A percentile compares a stretch with the other conserved stretches of the same genome.
These are phyloP conservation scores for Hemicrepidius hirtus DNA, from an alignment of 2,888 invertebrate genomes.

Conservation along the genomic window DNA sequence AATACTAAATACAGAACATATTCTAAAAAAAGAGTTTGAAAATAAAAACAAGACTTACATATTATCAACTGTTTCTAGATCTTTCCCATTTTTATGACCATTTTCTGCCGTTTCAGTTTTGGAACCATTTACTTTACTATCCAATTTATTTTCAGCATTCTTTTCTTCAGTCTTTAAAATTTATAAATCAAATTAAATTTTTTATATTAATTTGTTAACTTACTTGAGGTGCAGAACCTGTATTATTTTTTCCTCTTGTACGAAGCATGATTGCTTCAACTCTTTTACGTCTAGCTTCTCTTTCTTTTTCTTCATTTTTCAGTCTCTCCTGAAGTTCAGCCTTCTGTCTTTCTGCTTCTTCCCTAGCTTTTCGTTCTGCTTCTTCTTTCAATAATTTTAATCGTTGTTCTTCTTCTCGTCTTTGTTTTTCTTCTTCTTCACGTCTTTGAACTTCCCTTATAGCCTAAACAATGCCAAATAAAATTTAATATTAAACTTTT, in stretches of 20 bases:
- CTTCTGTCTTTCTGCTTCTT: constrained; percentile 89
- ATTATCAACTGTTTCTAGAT: constrained; percentile 69
- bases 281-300: constrained; percentile 89
- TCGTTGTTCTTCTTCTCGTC: constrained; percentile 79
- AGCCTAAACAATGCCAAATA: constrained; percentile 68
- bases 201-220: neutral
- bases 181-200: neutral
- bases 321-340: constrained; percentile 88
- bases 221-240: constrained; percentile 57
- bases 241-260: constrained; percentile 78
- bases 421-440: constrained; percentile 85
- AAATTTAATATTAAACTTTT: neutral
- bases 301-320: constrained; percentile 91
- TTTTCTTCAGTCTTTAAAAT: constrained; percentile 62
- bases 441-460: constrained; percentile 83
- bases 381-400: constrained; percentile 83
- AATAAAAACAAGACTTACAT: constrained; percentile 66
- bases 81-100: constrained; percentile 68
- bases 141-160: constrained; percentile 60
- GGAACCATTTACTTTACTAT: constrained; percentile 67
- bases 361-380: constrained; percentile 85
- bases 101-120: constrained; percentile 62
- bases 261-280: constrained; percentile 95
- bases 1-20: constrained; percentile 65
- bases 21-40: neutral